Evolutionary conservation across 2,888 invertebrate species (phyloP).

Genomic region (Epinotia demarniana): DNA sequence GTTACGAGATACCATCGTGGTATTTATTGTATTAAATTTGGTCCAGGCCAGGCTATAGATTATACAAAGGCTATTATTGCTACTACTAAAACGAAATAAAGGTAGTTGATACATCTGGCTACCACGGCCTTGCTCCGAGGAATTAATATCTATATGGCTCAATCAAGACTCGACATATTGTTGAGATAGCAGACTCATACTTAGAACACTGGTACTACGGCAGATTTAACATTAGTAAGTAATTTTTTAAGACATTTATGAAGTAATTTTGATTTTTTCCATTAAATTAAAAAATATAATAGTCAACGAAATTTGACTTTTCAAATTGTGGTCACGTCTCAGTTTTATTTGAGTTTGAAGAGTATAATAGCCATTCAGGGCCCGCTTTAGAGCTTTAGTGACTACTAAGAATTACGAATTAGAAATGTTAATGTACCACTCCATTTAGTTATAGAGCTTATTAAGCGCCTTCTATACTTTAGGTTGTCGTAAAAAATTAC

Average conservation of each 20-base stretch:
- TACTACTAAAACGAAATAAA: no score
- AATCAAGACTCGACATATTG: no score
- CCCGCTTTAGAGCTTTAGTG: conserved; percentile 26
- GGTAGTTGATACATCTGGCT: no score
- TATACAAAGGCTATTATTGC: no score
- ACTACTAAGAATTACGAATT: conserved; percentile 47
- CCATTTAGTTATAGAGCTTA: conserved; percentile 63
- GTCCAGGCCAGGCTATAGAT: not conserved
- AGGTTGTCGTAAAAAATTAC: conserved; percentile 72
- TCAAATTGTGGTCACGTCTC: conserved; percentile 27
- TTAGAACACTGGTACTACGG: no score
- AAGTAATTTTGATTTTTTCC: not conserved
- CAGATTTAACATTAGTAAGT: no score
- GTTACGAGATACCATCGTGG: not conserved
- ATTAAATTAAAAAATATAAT: conserved; percentile 5
- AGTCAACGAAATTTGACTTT: conserved; percentile 6
- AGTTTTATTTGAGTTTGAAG: conserved; percentile 30
- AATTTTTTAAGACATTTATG: no score
- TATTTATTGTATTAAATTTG: not conserved
- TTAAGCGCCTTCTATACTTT: conserved; percentile 65
- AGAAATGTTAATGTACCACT: conserved; percentile 56
- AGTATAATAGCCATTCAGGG: conserved; percentile 24
- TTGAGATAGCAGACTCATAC: no score
- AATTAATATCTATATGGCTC: no score
- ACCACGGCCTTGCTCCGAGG: no score